phyloP scores from a whole-genome alignment of 1,140 invertebrate species.

The Portunus trituberculatus region DNA sequence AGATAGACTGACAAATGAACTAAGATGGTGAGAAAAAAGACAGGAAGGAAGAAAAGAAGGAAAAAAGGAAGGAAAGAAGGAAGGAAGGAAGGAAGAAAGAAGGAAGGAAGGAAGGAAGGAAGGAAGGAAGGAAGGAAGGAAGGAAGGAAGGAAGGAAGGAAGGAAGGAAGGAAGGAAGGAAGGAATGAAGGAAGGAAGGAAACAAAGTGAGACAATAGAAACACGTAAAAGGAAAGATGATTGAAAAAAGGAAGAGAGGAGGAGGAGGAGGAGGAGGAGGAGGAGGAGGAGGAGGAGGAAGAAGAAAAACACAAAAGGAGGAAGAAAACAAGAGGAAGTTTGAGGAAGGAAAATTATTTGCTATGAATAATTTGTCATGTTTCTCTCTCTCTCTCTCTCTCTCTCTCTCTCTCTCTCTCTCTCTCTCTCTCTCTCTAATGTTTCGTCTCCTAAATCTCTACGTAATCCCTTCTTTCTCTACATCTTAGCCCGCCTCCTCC shows the following conservation, averaged over 20 bases:
- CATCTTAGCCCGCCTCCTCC: background rate
- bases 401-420: constrained; percentile 21
- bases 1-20: background rate
- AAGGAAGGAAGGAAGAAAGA: background rate
- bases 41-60: background rate
- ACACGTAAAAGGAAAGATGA: too few relatives aligned
- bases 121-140: background rate
- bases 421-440: background rate
- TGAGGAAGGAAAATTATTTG: background rate
- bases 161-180: too few relatives aligned
- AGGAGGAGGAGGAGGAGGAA: background rate
- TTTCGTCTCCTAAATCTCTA: too few relatives aligned
- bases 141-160: background rate
- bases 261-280: background rate
- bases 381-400: background rate
- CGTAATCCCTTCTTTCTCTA: too few relatives aligned
- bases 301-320: background rate
- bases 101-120: background rate
- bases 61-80: background rate
- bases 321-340: background rate
- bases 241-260: background rate
- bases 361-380: background rate
- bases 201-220: too few relatives aligned
- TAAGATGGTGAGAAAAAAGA: background rate
- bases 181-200: too few relatives aligned